Evolutionary conservation across 2,113 vertebrate species (phyloP).

Genomic region (Phylloscopus trochiloides): DNA sequence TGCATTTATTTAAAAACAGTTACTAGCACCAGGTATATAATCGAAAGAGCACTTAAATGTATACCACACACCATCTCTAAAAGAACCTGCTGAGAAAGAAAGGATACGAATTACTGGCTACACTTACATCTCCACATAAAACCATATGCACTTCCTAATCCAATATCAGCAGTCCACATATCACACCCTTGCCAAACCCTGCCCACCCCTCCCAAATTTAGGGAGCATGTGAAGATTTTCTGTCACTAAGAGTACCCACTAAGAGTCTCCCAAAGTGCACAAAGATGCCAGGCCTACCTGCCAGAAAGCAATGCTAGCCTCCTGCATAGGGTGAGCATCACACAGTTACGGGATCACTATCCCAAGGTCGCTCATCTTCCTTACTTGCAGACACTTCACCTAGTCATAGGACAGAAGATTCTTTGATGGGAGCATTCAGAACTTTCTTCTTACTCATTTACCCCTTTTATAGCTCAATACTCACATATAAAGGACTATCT

Average conservation of each 20-base stretch:
- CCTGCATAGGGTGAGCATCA: background rate
- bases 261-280: background rate
- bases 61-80: background rate
- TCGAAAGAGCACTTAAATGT: background rate
- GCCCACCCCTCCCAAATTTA: background rate
- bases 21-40: background rate
- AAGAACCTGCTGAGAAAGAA: background rate
- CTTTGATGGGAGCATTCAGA: background rate
- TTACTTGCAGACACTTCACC: background rate
- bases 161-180: background rate
- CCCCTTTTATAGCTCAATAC: background rate
- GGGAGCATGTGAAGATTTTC: background rate
- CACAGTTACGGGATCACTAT: background rate
- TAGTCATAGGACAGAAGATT: background rate
- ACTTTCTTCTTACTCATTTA: background rate
- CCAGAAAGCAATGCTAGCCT: background rate
- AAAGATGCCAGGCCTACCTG: background rate
- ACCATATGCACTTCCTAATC: background rate
- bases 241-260: background rate
- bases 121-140: background rate
- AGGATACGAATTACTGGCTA: background rate
- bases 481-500: background rate
- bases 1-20: background rate
- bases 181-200: background rate
- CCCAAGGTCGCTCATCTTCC: background rate